These are phyloP conservation scores for Zaprionus nigranus DNA, from an alignment of 1,140 invertebrate species.

Conservation along the genomic window DNA sequence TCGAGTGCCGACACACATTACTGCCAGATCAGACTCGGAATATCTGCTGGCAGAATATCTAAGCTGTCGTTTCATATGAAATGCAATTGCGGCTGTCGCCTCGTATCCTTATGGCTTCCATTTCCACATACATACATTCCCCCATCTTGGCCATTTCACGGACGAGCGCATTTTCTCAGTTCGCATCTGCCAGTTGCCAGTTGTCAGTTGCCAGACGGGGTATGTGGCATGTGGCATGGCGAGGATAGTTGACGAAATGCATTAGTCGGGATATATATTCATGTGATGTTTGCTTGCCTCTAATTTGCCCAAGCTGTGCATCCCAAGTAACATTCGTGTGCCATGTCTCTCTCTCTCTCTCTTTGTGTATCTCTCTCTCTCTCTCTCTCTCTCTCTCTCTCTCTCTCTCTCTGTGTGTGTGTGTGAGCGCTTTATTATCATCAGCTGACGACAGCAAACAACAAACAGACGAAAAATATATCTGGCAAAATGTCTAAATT, in stretches of 20 bases:
- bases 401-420: background rate
- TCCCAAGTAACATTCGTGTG: conserved; percentile 9
- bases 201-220: conserved; percentile 30
- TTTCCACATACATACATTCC: conserved; percentile 33
- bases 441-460: conserved; percentile 19
- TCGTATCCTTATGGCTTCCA: conserved; percentile 60
- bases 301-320: conserved; percentile 44
- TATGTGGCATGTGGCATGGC: conserved; percentile 45
- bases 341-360: background rate
- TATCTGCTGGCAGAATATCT: conserved; percentile 5
- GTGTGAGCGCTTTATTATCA: conserved; percentile 37
- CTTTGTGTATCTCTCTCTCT: background rate
- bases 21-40: background rate
- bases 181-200: conserved; percentile 9
- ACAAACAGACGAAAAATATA: conserved; percentile 28
- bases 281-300: conserved; percentile 60
- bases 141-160: conserved; percentile 21
- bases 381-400: background rate
- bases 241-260: conserved; percentile 64
- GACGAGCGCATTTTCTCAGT: conserved; percentile 35
- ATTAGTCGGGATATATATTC: conserved; percentile 72
- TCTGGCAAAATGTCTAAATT: conserved; percentile 62
- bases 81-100: conserved; percentile 22
- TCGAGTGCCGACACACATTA: conserved; percentile 1
- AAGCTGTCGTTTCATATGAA: conserved; percentile 26